Base-by-base conservation (phyloP, 30 jellyfish, hydroid and myxozoan genomes). In the Turritopsis dohrnii region DNA sequence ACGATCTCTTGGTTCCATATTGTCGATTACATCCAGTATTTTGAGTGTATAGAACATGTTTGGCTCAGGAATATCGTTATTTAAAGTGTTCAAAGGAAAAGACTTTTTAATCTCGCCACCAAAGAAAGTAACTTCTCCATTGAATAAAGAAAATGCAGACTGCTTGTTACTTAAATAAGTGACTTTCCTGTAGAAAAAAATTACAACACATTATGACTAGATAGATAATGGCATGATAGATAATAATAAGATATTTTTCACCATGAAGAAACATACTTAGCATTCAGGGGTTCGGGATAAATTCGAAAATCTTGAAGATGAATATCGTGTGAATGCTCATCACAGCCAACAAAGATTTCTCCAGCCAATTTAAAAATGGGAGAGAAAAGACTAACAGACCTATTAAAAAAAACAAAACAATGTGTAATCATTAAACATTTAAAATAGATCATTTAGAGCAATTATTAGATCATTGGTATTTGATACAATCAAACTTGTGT, bases 221-320 rank as follows among this genome's bases (percentile, higher is more conserved):
- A 28, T 28, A 52, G 17, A 81, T 0, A 66, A 19, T 22, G 19
- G n/a, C 0, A 30, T 29, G 18, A 71, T 9, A 8, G 52, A 0
- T 28, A 29, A 69, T n/a, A 0, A 69, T 69, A 69, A 7, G 19
- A 69, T 19, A 69, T 9, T 41, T 5, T 41, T 41, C 28, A 69
- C 8, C 9, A 69, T 9, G 7, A n/a, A 27, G 0, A 0, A 28
- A 82, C 97, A 28, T 79, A 91, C 97, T 87, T 86, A 9, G 90
- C 79, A 21, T 87, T 41, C 52, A 91, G 66, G 23, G 72, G 71
- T n/a, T 72, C 52, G 22, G 95, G 83, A 73, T 91, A 91, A 65
- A 91, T 29, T 80, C 94, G 21, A 72, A 91, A 89, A 81, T 91
- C 97, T 73, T 91, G 97, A 13, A 91, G 88, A 5, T 41, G 13